Evolutionary conservation across 2,113 vertebrate species (phyloP), one percentile per base, ranked within the genome.

Genomic region (Galeopterus variegatus): DNA sequence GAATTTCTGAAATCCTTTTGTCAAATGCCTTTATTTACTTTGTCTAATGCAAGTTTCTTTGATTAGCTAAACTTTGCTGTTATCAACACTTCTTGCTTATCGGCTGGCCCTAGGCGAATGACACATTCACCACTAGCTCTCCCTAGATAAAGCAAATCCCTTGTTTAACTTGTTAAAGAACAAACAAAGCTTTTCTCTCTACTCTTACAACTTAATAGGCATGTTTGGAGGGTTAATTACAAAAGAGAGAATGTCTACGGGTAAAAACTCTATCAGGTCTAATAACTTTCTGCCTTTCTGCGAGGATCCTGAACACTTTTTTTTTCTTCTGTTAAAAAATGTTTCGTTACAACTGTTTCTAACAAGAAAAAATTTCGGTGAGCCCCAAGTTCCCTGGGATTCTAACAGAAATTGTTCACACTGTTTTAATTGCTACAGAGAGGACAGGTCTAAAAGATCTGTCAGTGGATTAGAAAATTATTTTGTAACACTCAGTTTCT

Each of bases 91-190:
- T 96, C 96, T 94, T 90, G 98, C 98, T 99, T 99, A 99, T 98
- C 98, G 28, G 81, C 80, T 81, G 77, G 97, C 98, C 96, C 96
- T 97, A 96, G 97, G 98, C 97, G 82, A 98, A 98, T 98, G 97
- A 98, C 98, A 99, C 98, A 98, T 98, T 98, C 98, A 98, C 98
- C 98, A 98, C 98, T 98, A 94, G 98, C 98, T 98, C 98, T 98
- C 97, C 96, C 96, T 93, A 98, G 98, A 98, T 99, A 99, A 99
- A 98, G 97, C 92, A 98, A 98, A 98, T 97, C 98, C 98, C 90
- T 90, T 98, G 98, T 98, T 99, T 98, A 98, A 99, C 98, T 98
- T 98, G 97, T 94, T 93, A 90, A 95, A 98, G 97, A 98, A 97
- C 97, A 98, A 98, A 98, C 97, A 98, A 96, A 96, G 97, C 97